phyloP scores from a whole-genome alignment of 2,888 invertebrate species.

The Epiblema foenella region DNA sequence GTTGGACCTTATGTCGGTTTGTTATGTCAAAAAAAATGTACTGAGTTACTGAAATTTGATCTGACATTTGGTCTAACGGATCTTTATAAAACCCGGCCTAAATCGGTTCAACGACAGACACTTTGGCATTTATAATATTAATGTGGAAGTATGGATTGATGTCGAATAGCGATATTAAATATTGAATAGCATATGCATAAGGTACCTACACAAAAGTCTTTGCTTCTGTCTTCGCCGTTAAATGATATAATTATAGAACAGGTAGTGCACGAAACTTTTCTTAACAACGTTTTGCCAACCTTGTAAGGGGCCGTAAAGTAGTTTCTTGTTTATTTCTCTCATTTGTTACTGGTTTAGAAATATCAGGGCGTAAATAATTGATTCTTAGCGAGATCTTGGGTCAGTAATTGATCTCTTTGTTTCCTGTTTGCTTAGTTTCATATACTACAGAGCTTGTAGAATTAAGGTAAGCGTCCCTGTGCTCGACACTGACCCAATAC shows the following conservation, averaged over 20 bases:
- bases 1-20: too few relatives aligned
- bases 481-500: too few relatives aligned
- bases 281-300: constrained; percentile 20
- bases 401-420: constrained; percentile 14
- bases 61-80: too few relatives aligned
- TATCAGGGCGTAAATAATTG: constrained; percentile 37
- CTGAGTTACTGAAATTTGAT: too few relatives aligned
- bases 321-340: constrained; percentile 29
- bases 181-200: not conserved
- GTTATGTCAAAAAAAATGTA: too few relatives aligned
- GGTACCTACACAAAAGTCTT: not conserved
- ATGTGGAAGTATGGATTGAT: too few relatives aligned
- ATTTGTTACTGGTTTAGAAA: constrained; percentile 32
- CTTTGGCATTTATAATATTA: too few relatives aligned
- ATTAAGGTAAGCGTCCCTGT: too few relatives aligned
- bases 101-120: too few relatives aligned
- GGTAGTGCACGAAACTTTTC: constrained; percentile 12
- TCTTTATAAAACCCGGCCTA: too few relatives aligned
- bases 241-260: not conserved
- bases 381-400: constrained; percentile 17
- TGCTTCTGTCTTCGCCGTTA: not conserved
- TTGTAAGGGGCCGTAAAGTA: constrained; percentile 22
- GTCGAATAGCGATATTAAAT: not conserved
- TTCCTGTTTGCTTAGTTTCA: too few relatives aligned
- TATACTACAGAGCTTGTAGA: too few relatives aligned